phyloP scores from a whole-genome alignment of 2,888 invertebrate genomes.

The Drosophila peninsularis region DNA sequence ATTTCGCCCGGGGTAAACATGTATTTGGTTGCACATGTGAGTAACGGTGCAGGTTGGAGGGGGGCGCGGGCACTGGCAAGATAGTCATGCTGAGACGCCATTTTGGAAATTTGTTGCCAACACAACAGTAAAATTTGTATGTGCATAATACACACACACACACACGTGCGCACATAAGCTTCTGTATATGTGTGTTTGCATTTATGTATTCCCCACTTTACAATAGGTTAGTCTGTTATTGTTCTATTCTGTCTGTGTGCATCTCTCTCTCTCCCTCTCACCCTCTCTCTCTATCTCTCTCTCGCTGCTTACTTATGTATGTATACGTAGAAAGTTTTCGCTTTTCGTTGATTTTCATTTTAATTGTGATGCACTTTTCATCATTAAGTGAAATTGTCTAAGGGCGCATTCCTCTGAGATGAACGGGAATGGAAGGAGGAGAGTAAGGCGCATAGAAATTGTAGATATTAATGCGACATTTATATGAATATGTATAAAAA shows the following conservation, averaged over 20 bases:
- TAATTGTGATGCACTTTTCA: constrained; percentile 56
- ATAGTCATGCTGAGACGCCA: constrained; percentile 51
- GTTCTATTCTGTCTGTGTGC: constrained; percentile 47
- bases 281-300: background rate
- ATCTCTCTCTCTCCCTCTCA: background rate
- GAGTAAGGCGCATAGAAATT: no score
- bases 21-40: constrained; percentile 31
- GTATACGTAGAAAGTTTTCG: constrained; percentile 67
- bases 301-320: constrained; percentile 34
- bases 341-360: constrained; percentile 76
- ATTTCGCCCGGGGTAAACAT: constrained; percentile 22
- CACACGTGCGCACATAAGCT: background rate
- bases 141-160: constrained; percentile 18
- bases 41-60: background rate
- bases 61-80: constrained; percentile 14
- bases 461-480: no score
- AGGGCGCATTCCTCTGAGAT: background rate
- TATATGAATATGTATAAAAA: background rate
- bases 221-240: constrained; percentile 80
- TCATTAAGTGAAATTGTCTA: constrained; percentile 29
- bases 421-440: background rate
- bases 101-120: constrained; percentile 55
- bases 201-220: constrained; percentile 60
- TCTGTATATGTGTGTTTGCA: constrained; percentile 8
- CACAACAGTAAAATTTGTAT: constrained; percentile 36